Base-by-base conservation (phyloP, 1,140 invertebrate species). In the Zaprionus tsacasi region DNA sequence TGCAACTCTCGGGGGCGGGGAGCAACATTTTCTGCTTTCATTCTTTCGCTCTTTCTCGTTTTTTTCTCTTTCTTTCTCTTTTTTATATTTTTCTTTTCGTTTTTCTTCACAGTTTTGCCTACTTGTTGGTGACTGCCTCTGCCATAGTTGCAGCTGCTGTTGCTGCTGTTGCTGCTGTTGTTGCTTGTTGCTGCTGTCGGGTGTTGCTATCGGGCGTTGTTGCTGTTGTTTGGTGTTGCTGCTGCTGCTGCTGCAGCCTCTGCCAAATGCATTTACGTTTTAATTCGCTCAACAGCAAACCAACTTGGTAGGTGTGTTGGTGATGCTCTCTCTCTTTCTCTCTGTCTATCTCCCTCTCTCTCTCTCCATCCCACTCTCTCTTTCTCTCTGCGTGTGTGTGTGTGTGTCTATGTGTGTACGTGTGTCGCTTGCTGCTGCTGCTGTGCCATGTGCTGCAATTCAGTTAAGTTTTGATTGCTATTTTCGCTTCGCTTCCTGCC, bases 401-500 rank as follows among this genome's bases (percentile, higher is more conserved):
- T 25, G 33, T 27, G 27, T 17, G 40, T 27, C 3, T 6, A 36
- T 27, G 45, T 12, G 11, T 30, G 25, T 27, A 12, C 38, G 56
- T 30, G 54, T 68, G 35, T 57, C n/a, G 40, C 40, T 45, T 45
- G 40, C 12, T 60, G 43, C 21, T 21, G 21, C 21, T 21, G 43
- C 17, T 52, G 30, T 64, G 63, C 78, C 72, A 82, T 87, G 83
- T 79, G 83, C 80, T 87, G 73, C 83, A 88, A 88, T 88, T 88
- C 83, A 88, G 81, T 88, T 88, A 88, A 88, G 83, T 88, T 88
- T 89, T 89, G 83, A 88, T 88, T 88, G 83, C 83, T 88, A 88
- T 88, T 88, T 88, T 88, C 85, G 83, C 83, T 85, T 89, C 83
- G 83, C 85, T 88, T 89, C 83, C 83, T 89, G 83, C 54, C 71